Evolutionary conservation across 2,888 invertebrate genomes (phyloP), one percentile per base, ranked within the genome.

Genomic region (Nyleta sp.): DNA sequence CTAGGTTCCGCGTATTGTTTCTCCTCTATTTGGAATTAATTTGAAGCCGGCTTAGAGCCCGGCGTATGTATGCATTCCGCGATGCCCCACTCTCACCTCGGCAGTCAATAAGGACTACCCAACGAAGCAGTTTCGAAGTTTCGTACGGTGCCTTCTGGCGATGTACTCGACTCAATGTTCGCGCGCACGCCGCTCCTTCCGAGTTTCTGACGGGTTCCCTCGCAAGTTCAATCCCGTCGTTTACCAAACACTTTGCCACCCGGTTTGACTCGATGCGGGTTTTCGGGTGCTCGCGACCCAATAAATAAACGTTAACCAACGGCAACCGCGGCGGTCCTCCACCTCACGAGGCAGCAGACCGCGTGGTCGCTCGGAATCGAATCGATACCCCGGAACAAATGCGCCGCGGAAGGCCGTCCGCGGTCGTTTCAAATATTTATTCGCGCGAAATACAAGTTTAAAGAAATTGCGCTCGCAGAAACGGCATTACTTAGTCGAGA

Each of bases 71-170:
- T 82, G 80, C 74, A 81, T 82, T 83, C 71, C 70, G 75, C 80
- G 84, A 73, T 83, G 81, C 76, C 84, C 81, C 80, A 79, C 83
- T 84, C 84, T 84, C 82, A 80, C 82, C 83, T 83, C 85, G 42
- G 67, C 84, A 89, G 88, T 89, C 89, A 88, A 87, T 88, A 87
- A 88, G 85, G 86, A 88, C 83, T 83, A 86, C 84, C 85, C 82
- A 83, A 80, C 86, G 83, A 86, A 86, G 88, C 86, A 88, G 86
- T 88, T 88, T 86, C 86, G 79, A 86, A 88, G 82, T 88, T 84
- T 6, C 82, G 84, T 83, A 75, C 78, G 78, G 59, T 80, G 78
- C 82, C 78, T 72, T 70, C 79, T 81, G 83, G 83, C 81, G 78
- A 84, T 75, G 84, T 78, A 81, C 83, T 85, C 84, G 86, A 85